These are phyloP conservation scores for Eupelmus urozonus DNA, from an alignment of 2,888 invertebrate species.

Conservation along the genomic window DNA sequence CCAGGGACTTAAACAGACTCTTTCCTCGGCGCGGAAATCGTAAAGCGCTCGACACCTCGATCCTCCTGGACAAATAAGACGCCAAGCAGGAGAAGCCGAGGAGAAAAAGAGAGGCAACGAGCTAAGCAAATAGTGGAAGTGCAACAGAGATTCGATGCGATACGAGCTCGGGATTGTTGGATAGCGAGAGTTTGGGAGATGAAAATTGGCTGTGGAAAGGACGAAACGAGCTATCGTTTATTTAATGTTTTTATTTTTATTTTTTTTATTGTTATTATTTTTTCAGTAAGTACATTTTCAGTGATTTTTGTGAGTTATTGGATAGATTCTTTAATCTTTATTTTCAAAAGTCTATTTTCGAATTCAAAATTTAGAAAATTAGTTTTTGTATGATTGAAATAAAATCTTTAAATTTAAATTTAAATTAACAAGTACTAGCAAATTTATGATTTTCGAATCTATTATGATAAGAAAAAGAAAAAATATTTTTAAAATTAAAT, in stretches of 20 bases:
- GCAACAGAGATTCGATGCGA: slow-evolving; percentile 8
- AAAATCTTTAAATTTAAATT: too few species aligned
- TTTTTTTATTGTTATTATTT: too few species aligned
- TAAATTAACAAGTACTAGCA: too few species aligned
- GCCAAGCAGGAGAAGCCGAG: slow-evolving; percentile 55
- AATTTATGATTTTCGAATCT: too few species aligned
- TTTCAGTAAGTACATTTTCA: too few species aligned
- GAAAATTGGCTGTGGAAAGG: slow-evolving; percentile 41
- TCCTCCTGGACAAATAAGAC: slow-evolving; percentile 76
- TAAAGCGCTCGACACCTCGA: slow-evolving; percentile 75
- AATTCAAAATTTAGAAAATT: too few species aligned
- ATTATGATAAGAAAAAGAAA: too few species aligned
- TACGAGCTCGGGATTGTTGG: neutral
- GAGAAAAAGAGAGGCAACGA: slow-evolving; percentile 10
- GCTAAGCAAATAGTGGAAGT: slow-evolving; percentile 10
- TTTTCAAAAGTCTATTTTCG: too few species aligned
- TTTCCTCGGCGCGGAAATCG: slow-evolving; percentile 69
- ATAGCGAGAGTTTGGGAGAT: neutral
- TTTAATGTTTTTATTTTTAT: neutral
- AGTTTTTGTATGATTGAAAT: too few species aligned
- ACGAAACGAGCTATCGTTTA: slow-evolving; percentile 26
- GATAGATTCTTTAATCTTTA: too few species aligned
- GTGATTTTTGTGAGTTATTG: too few species aligned
- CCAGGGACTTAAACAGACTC: slow-evolving; percentile 46
- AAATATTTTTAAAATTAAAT: too few species aligned